Base-by-base conservation (phyloP, 2,113 vertebrate genomes). In the Cyphomyrus plagiostoma region DNA sequence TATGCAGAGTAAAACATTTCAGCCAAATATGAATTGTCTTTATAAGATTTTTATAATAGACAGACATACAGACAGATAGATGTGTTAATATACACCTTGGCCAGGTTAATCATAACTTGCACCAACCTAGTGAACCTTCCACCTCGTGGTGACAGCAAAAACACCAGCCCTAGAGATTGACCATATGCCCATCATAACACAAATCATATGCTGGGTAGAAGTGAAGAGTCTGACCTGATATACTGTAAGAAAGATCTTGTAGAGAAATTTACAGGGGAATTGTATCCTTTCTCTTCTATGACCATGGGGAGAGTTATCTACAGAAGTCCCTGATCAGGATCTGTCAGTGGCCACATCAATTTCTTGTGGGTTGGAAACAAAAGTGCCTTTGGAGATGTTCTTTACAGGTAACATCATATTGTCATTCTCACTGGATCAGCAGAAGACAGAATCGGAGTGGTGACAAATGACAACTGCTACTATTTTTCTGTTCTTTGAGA, bases 101-200 rank as follows among this genome's bases (percentile, higher is more conserved):
- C 30, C 15, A 26, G 88, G 46, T 89, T 89, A 82, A 52, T 89
- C 70, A 53, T 30, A 53, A 30, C 70, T 80, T 88, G 66, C 4
- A 26, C 66, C 62, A 77, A 77, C 62, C 46, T 49, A 50, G 49
- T 88, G 46, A 88, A 88, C 88, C 66, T 77, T 35, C 26, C 56
- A 46, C n/a, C 62, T 66, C 35, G 1, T 8, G 30, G 88, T 19
- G 11, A 50, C 66, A 80, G 46, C 70, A 80, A 80, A 53, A 15
- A 52, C 4, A 1, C 5, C 48, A 86, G 2, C 26, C 49, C 26
- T 3, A 26, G 66, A 89, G 11, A 70, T 10, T 5, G 74, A 13
- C 56, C 26, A 15, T 35, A 58, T 48, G 87, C n/a, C 66, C 35
- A 50, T 19, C 45, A 35, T 52, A 49, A 52, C 46, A 15, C 48